Evolutionary conservation across 2,797 vertebrate genomes (phyloP).

Genomic region (Simalia tracyae): DNA sequence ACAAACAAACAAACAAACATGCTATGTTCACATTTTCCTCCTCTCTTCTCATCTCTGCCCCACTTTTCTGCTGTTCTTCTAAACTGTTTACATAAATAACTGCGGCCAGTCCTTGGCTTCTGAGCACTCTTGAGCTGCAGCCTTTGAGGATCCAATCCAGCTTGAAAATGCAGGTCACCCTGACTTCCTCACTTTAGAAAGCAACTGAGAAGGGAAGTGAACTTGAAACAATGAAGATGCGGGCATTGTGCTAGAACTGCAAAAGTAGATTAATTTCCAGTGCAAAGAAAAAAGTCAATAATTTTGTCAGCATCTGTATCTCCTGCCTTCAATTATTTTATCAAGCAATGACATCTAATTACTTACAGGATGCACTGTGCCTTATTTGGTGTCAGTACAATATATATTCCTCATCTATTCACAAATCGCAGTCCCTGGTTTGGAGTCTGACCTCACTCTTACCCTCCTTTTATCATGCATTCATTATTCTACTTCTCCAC

Average conservation of each 20-base stretch:
- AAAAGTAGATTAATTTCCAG: background rate
- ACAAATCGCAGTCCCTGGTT: constrained; percentile 40
- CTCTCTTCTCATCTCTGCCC: background rate
- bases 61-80: constrained; percentile 58
- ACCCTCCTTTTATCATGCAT: constrained; percentile 48
- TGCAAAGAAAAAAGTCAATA: background rate
- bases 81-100: constrained; percentile 65
- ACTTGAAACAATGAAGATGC: constrained; percentile 41
- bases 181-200: constrained; percentile 58
- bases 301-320: constrained; percentile 24
- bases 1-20: too few relatives aligned
- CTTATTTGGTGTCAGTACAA: constrained; percentile 43
- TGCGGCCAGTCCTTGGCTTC: constrained; percentile 58
- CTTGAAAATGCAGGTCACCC: constrained; percentile 56
- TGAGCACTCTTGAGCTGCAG: constrained; percentile 43
- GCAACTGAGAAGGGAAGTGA: constrained; percentile 45
- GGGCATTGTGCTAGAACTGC: background rate
- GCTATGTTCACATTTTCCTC: constrained; percentile 11
- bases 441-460: constrained; percentile 58
- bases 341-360: constrained; percentile 32
- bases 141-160: constrained; percentile 63
- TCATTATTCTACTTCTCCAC: constrained; percentile 43
- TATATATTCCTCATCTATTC: constrained; percentile 15
- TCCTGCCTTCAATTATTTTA: constrained; percentile 34
- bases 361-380: background rate